Evolutionary conservation across 1,140 invertebrate genomes (phyloP).

Genomic region (Pentalonia nigronervosa): DNA sequence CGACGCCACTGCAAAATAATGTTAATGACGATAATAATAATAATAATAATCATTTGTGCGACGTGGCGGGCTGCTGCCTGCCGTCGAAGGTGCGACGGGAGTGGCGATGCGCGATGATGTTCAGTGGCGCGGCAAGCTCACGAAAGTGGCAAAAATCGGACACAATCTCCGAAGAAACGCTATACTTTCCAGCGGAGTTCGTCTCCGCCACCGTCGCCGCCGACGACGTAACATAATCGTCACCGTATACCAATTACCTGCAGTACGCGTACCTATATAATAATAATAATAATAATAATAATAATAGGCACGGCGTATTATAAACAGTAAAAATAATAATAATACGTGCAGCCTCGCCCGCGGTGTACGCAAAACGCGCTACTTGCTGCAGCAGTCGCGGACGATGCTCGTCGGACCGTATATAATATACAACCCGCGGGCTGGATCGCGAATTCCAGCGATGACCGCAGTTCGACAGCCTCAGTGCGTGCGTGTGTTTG

Average conservation of each 20-base stretch:
- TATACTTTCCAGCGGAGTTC: not conserved
- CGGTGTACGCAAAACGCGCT: not conserved
- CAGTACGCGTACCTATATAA: not conserved
- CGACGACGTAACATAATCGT: not conserved
- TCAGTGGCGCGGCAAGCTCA: not conserved
- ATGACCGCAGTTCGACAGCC: not conserved
- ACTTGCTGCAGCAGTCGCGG: too few relatives aligned
- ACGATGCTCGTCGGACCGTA: not conserved
- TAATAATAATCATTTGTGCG: not conserved
- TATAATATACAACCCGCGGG: not conserved
- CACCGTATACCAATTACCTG: not conserved
- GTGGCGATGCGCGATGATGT: not conserved
- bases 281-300: too few relatives aligned
- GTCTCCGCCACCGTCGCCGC: not conserved
- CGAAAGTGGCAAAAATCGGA: conserved; percentile 28
- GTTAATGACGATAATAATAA: not conserved
- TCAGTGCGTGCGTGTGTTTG: not conserved
- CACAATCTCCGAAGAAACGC: not conserved
- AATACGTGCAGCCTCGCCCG: not conserved
- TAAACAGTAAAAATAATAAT: not conserved
- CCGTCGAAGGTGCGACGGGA: not conserved
- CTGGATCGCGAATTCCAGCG: not conserved
- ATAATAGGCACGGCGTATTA: not conserved
- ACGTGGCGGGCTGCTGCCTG: too few relatives aligned
- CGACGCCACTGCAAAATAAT: not conserved